These are phyloP conservation scores for Cryptocheilus praepositus DNA, from an alignment of 2,888 invertebrate species.

Conservation along the genomic window DNA sequence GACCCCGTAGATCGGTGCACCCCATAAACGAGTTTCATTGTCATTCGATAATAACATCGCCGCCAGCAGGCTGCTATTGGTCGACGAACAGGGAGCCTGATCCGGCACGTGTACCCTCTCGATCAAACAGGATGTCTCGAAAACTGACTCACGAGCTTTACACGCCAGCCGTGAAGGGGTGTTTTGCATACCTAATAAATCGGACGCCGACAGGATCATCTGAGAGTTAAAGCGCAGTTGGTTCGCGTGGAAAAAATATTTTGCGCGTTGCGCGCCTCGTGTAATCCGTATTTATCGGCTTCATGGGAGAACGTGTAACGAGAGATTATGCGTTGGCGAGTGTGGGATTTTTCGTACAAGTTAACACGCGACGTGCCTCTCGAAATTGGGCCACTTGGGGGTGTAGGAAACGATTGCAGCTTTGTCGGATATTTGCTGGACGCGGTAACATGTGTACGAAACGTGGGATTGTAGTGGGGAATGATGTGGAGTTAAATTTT, in stretches of 20 bases:
- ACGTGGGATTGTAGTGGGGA: no score
- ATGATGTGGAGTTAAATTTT: no score
- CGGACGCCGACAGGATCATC: constrained; percentile 3
- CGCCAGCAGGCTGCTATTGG: constrained; percentile 22
- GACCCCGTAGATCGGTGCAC: constrained; percentile 1
- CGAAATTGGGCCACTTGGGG: no score
- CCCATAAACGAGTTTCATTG: constrained; percentile 8
- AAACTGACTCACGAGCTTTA: constrained; percentile 41
- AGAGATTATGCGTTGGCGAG: no score
- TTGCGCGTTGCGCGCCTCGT: background rate
- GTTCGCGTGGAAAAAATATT: constrained; percentile 32
- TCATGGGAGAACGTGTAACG: no score
- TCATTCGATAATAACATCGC: constrained; percentile 4
- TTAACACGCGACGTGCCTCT: no score
- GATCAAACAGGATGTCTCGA: constrained; percentile 42
- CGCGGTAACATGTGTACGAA: no score
- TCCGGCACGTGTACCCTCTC: constrained; percentile 47
- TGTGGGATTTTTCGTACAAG: no score
- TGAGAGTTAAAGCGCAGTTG: background rate
- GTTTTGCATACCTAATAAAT: constrained; percentile 45
- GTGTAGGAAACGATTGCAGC: no score
- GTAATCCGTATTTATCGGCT: no score
- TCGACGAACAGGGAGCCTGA: constrained; percentile 17
- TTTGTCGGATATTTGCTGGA: no score
- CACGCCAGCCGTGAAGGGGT: constrained; percentile 5